Conservation (phyloP, 2,888 invertebrate genomes). For the Dasypolia templi region DNA sequence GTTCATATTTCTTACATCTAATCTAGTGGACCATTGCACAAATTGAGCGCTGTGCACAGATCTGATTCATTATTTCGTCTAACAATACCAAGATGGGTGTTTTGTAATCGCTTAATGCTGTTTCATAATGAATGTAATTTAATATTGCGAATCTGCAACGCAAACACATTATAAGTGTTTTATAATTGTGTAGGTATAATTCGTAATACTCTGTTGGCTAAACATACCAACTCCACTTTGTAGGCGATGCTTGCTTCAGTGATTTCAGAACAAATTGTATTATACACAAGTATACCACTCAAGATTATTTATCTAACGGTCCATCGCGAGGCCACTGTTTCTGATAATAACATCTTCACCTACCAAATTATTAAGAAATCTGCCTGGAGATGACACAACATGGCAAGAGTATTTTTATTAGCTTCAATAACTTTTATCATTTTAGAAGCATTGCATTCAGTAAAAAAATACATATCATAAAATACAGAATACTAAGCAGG, state of each 20-base stretch:
- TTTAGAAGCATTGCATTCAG: not conserved
- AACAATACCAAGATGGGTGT: conserved; percentile 27
- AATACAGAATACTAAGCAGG: not conserved
- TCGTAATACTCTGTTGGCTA: conserved; percentile 62
- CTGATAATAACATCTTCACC: conserved; percentile 31
- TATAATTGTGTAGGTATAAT: conserved; percentile 61
- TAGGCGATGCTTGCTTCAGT: conserved; percentile 44
- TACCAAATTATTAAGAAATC: conserved; percentile 39
- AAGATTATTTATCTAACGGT: conserved; percentile 52
- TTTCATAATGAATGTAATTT: conserved; percentile 59
- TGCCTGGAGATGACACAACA: conserved; percentile 5
- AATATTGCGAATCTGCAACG: conserved; percentile 50
- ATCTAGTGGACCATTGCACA: conserved; percentile 10
- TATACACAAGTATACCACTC: conserved; percentile 36
- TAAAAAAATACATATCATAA: not conserved
- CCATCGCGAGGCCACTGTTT: conserved; percentile 26
- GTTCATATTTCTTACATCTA: not conserved
- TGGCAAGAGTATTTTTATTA: not conserved
- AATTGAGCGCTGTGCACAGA: conserved; percentile 17
- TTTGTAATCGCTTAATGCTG: conserved; percentile 25
- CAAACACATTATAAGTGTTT: conserved; percentile 50
- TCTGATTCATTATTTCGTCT: conserved; percentile 35
- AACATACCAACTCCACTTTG: conserved; percentile 54
- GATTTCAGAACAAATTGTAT: conserved; percentile 60
- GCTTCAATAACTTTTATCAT: not conserved